phyloP scores from a whole-genome alignment of 2,888 invertebrate genomes.

The Camponotus fellah region DNA sequence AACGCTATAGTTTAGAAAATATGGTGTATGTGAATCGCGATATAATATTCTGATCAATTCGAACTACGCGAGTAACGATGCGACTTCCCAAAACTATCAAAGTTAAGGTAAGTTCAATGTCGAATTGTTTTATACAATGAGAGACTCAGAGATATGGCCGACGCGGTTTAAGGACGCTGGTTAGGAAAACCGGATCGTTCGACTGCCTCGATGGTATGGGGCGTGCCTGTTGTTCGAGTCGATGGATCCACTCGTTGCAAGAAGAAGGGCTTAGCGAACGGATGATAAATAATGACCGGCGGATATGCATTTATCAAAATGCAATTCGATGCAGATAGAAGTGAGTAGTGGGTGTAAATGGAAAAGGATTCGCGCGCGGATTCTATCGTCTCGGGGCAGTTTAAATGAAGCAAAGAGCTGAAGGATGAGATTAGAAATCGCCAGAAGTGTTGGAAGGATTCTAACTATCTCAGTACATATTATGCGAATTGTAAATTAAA shows the following conservation, averaged over 20 bases:
- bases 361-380: not conserved
- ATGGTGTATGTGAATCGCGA: not conserved
- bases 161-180: slow-evolving; percentile 40
- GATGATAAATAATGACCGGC: slow-evolving; percentile 45
- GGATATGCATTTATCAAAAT: slow-evolving; percentile 43
- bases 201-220: slow-evolving; percentile 6
- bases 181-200: slow-evolving; percentile 44
- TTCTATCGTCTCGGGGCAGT: not conserved
- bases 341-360: slow-evolving; percentile 4
- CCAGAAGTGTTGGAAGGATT: not conserved
- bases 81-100: not conserved
- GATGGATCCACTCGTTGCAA: slow-evolving; percentile 13
- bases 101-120: slow-evolving; percentile 3
- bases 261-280: slow-evolving; percentile 14
- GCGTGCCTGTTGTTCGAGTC: slow-evolving; percentile 25
- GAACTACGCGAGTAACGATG: slow-evolving; percentile 54
- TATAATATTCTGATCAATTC: not conserved
- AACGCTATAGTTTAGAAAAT: not conserved
- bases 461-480: not conserved
- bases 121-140: slow-evolving; percentile 6
- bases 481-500: slow-evolving; percentile 9
- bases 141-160: slow-evolving; percentile 13
- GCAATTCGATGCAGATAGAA: slow-evolving; percentile 24
- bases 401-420: not conserved
- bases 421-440: not conserved